A percentile compares a stretch with the other conserved stretches of the same genome.
Evolutionary conservation across 2,113 vertebrate species (phyloP).

Genomic region (Corynorhinus townsendii): DNA sequence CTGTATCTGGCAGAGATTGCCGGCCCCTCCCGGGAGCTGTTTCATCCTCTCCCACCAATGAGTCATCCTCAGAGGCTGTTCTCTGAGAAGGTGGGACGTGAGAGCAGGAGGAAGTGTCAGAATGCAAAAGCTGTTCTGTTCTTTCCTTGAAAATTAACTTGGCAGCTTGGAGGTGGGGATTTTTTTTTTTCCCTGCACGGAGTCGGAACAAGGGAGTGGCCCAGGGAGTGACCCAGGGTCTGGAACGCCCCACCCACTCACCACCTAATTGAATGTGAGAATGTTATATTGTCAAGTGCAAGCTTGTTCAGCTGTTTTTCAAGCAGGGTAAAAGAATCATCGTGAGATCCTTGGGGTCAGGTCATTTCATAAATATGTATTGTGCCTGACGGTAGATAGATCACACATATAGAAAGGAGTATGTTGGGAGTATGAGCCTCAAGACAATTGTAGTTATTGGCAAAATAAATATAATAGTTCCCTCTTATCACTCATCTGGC

Average conservation of each 20-base stretch:
- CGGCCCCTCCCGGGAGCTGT: neutral
- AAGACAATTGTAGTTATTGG: neutral
- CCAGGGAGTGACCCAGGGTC: neutral
- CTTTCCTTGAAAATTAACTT: constrained; percentile 16
- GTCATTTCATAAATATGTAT: neutral
- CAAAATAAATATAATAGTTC: neutral
- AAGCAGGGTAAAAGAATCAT: neutral
- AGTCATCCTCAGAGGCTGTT: constrained; percentile 42
- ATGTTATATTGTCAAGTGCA: accelerated
- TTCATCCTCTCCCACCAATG: neutral
- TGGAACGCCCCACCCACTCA: too few species aligned
- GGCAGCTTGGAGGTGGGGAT: neutral
- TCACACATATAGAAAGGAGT: neutral
- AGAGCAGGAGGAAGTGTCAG: constrained; percentile 42
- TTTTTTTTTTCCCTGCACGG: neutral
- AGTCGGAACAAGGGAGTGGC: neutral
- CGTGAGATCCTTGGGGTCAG: neutral
- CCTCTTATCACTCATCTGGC: too few species aligned
- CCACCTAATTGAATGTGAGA: neutral
- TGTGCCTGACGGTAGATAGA: neutral
- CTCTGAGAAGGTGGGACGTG: constrained; percentile 29
- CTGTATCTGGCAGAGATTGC: neutral
- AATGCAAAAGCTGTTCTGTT: constrained; percentile 29
- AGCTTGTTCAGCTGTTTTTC: neutral
- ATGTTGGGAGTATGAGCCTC: neutral